A percentile compares a stretch with the other conserved stretches of the same genome.
Evolutionary conservation across 2,888 invertebrate species (phyloP).

Genomic region (Drosophila sordidapex): DNA sequence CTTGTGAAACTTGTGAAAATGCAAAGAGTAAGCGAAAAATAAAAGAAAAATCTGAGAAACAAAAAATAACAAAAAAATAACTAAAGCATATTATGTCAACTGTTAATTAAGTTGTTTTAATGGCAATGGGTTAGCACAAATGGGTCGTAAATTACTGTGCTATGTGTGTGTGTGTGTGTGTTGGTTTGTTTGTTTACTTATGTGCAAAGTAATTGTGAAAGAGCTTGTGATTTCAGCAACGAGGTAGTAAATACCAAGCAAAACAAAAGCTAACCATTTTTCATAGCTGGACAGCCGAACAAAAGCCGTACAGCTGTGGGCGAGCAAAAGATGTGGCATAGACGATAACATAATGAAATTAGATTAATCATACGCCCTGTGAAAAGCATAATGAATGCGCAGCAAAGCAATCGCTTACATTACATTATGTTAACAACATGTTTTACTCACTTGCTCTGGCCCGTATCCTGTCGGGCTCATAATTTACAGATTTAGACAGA

Average conservation of each 20-base stretch:
- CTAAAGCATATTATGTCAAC: constrained; percentile 79
- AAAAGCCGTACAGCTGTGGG: constrained; percentile 49
- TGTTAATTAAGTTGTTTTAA: constrained; percentile 79
- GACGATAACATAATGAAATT: constrained; percentile 72
- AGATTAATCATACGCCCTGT: constrained; percentile 79
- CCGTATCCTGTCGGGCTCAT: constrained; percentile 13
- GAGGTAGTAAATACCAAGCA: constrained; percentile 44
- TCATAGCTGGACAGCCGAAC: constrained; percentile 62
- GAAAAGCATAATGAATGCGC: constrained; percentile 64
- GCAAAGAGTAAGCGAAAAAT: constrained; percentile 40
- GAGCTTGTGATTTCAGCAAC: constrained; percentile 33
- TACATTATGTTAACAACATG: constrained; percentile 61
- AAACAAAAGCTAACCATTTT: constrained; percentile 70
- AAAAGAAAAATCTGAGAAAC: constrained; percentile 25
- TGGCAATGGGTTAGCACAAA: constrained; percentile 44
- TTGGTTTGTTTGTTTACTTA: constrained; percentile 3
- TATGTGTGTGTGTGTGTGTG: neutral
- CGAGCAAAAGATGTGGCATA: constrained; percentile 51
- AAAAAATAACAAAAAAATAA: constrained; percentile 58
- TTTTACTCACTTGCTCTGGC: constrained; percentile 34
- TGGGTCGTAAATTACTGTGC: constrained; percentile 52
- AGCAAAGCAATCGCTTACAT: constrained; percentile 48
- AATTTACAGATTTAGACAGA: constrained; percentile 39
- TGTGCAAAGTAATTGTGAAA: constrained; percentile 40
- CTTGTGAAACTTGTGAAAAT: constrained; percentile 53